Evolutionary conservation across 2,797 vertebrate genomes (phyloP), one percentile per base, ranked within the genome.

Genomic region (Sebastes itinus): DNA sequence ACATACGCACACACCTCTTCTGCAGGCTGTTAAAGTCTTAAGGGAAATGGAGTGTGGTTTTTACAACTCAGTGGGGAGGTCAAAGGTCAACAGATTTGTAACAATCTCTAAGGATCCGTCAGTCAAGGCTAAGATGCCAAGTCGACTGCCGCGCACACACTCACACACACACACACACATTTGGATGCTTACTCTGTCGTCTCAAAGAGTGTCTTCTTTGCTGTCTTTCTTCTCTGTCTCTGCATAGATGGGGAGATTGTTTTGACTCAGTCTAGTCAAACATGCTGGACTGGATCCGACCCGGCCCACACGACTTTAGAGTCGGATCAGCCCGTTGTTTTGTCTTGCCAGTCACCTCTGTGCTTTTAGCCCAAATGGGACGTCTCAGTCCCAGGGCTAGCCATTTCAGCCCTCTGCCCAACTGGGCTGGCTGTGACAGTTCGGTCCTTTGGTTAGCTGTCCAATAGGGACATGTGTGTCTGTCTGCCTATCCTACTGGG

Each of bases 41-140:
- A 89, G 93, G 93, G 94, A 94, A 93, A 95, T 91, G 87, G 86
- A 93, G 93, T 95, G 93, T 80, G 91, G 93, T 95, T 95, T 96
- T 91, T 89, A 94, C 93, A 94, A 94, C 90, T 95, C 88, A 84
- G 83, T 81, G 61, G 87, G 82, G 89, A 89, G 93, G 93, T 90
- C 91, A 93, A 83, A 92, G 95, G 93, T 95, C 93, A 90, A 82
- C 80, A 91, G 92, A 92, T 93, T 93, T 93, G 86, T 92, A 85
- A 90, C 90, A 78, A 78, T 87, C 91, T 93, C 91, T 83, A 79
- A 88, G 87, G 89, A 89, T 89, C 83, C 89, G 92, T 89, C 94
- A 89, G 80, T 93, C 90, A 91, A 87, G 85, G 81, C 85, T 75
- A 49, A 82, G 81, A 88, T 72, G 77, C 78, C 46, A 62, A 62